These are phyloP conservation scores for Gonocerus acuteangulatus DNA, from an alignment of 2,888 invertebrate genomes.

Conservation along the genomic window DNA sequence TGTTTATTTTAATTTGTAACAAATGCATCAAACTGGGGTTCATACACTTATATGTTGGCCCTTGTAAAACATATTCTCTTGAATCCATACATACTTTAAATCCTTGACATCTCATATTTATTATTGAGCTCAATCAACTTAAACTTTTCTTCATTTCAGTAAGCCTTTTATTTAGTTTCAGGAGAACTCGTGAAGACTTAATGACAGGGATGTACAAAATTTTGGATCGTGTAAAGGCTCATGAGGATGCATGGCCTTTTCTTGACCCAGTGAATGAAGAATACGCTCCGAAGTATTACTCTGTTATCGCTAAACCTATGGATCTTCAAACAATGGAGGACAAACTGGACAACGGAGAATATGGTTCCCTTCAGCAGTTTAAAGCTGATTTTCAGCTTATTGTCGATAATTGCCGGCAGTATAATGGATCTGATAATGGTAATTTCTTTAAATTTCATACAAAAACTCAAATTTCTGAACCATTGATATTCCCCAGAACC, in stretches of 20 bases:
- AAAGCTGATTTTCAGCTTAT: constrained; percentile 84
- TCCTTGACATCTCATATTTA: too few species aligned
- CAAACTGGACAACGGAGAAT: constrained; percentile 71
- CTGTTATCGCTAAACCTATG: constrained; percentile 66
- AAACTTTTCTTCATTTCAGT: too few species aligned
- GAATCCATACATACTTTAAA: too few species aligned
- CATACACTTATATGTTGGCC: too few species aligned
- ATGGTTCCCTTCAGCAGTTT: constrained; percentile 70
- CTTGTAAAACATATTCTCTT: too few species aligned
- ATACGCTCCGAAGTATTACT: constrained; percentile 70
- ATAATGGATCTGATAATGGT: constrained; percentile 92
- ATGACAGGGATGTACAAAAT: constrained; percentile 89
- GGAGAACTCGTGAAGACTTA: constrained; percentile 73
- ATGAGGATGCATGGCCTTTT: constrained; percentile 92
- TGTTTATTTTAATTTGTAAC: too few species aligned
- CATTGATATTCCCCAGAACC: too few species aligned
- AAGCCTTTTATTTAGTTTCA: constrained; percentile 66
- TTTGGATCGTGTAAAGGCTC: constrained; percentile 74
- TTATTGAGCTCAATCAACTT: too few species aligned
- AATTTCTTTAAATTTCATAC: constrained; percentile 31
- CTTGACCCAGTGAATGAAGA: constrained; percentile 72
- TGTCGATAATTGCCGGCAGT: constrained; percentile 83
- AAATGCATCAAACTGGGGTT: too few species aligned
- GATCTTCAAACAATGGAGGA: constrained; percentile 82
- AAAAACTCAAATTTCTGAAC: too few species aligned